A percentile compares a stretch with the other conserved stretches of the same genome.
These are phyloP conservation scores for Falco cherrug DNA, from an alignment of 2,797 vertebrate species.

Conservation along the genomic window DNA sequence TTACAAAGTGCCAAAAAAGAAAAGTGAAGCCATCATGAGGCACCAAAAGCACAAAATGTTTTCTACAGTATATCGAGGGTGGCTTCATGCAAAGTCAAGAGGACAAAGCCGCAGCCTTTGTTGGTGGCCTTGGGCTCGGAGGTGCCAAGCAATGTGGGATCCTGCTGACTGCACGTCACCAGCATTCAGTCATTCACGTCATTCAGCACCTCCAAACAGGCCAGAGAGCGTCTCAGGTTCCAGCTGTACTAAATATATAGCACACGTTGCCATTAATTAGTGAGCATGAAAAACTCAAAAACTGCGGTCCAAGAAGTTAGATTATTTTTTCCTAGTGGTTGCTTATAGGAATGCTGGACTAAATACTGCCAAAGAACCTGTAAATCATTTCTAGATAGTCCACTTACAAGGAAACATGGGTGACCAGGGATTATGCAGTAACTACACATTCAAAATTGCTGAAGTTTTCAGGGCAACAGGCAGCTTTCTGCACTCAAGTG, in stretches of 20 bases:
- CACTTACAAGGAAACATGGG: background rate
- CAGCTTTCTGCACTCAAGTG: background rate
- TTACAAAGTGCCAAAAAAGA: background rate
- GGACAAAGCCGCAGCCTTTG: background rate
- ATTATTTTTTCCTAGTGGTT: background rate
- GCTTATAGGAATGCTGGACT: background rate
- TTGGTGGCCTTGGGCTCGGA: background rate
- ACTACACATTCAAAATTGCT: background rate
- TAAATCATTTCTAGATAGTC: constrained; percentile 56
- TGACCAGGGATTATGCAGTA: background rate
- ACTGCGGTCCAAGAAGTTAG: background rate
- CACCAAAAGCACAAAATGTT: background rate
- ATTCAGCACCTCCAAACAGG: background rate
- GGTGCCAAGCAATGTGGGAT: background rate
- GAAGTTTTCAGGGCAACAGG: background rate
- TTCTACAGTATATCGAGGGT: background rate
- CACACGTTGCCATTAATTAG: background rate
- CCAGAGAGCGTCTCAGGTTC: background rate
- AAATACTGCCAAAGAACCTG: constrained; percentile 3
- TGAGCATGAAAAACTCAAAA: background rate
- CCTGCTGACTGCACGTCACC: background rate
- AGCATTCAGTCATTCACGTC: background rate
- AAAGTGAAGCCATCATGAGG: background rate
- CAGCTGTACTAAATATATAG: background rate
- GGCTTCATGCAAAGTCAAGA: background rate